These are phyloP conservation scores for Steinernema carpocapsae DNA, from an alignment of 2,888 invertebrate genomes.

Conservation along the genomic window DNA sequence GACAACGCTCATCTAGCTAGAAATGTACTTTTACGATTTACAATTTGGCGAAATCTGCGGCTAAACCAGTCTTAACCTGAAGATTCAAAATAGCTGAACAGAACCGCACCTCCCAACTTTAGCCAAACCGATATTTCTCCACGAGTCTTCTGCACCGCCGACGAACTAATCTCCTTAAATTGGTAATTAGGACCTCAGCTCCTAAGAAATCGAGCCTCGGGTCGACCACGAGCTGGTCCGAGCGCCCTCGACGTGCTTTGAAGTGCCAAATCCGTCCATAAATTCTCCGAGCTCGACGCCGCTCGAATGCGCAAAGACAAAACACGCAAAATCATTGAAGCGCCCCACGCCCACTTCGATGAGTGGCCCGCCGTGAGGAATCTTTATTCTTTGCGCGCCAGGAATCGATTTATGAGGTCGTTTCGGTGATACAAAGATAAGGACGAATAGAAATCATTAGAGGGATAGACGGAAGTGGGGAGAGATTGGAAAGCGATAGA, in stretches of 20 bases:
- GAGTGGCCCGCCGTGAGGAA: neutral
- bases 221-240: no score
- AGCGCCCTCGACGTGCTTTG: constrained; percentile 3
- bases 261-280: constrained; percentile 20
- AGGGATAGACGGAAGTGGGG: neutral
- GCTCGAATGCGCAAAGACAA: constrained; percentile 16
- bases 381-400: no score
- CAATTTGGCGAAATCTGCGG: no score
- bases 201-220: no score
- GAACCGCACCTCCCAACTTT: no score
- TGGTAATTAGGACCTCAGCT: constrained; percentile 26
- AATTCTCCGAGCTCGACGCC: constrained; percentile 11
- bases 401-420: constrained; percentile 14
- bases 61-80: no score
- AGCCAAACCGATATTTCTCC: no score
- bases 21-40: no score
- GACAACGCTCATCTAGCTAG: no score
- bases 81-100: no score
- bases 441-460: neutral
- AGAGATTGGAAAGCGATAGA: neutral
- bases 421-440: neutral
- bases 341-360: constrained; percentile 9
- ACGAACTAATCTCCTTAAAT: neutral
- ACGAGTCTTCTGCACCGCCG: no score
- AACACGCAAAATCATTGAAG: constrained; percentile 21